phyloP scores from a whole-genome alignment of 2,113 vertebrate species.

The Ia io region DNA sequence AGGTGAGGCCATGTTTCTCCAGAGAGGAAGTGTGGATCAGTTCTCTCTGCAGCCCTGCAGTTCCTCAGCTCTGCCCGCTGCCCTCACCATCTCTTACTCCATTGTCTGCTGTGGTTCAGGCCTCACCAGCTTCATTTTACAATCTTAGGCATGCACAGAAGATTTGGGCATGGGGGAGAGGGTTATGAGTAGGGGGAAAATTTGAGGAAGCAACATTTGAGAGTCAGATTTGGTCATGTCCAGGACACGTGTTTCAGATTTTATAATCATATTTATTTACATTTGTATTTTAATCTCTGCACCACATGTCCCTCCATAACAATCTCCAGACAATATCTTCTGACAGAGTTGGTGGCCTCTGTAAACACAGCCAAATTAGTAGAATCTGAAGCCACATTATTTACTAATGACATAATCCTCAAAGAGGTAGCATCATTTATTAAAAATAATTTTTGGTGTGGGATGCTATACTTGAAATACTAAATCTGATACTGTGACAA shows the following conservation, averaged over 20 bases:
- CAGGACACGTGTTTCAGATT: neutral
- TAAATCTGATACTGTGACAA: neutral
- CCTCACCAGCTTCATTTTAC: neutral
- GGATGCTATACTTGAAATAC: neutral
- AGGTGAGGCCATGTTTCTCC: neutral
- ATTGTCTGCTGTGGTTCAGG: neutral
- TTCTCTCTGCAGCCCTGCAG: neutral
- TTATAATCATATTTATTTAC: neutral
- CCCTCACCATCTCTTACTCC: neutral
- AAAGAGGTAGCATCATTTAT: neutral
- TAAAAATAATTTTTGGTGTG: neutral
- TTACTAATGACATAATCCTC: neutral
- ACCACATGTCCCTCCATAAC: neutral
- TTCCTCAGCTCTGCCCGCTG: neutral
- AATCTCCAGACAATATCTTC: neutral
- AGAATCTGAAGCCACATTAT: neutral
- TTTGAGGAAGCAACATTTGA: neutral
- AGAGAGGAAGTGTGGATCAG: neutral
- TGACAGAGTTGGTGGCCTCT: neutral
- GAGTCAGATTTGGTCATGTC: neutral
- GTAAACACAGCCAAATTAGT: neutral
- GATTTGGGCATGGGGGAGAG: neutral
- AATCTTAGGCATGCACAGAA: neutral
- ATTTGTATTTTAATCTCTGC: neutral
- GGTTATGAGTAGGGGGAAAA: neutral